phyloP scores from a whole-genome alignment of 2,888 invertebrate genomes.

The Troides aeacus region DNA sequence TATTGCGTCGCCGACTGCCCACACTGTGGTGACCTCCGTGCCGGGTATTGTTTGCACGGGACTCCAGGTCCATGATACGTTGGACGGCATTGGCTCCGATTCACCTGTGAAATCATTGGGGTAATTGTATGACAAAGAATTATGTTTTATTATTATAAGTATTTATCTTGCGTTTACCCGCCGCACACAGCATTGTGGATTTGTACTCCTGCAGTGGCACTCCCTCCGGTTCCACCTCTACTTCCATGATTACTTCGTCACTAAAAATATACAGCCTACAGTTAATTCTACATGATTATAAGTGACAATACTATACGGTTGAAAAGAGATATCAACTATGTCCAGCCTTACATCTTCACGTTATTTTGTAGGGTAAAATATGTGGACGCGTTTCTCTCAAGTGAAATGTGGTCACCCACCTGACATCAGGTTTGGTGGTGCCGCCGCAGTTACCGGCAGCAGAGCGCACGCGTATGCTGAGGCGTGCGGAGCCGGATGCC shows the following conservation, averaged over 20 bases:
- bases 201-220: constrained; percentile 82
- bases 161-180: constrained; percentile 60
- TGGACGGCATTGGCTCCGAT: constrained; percentile 36
- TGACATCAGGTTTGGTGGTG: constrained; percentile 4
- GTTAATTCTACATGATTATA: too few relatives aligned
- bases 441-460: constrained; percentile 40
- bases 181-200: constrained; percentile 84
- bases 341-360: too few relatives aligned
- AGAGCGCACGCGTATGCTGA: constrained; percentile 42
- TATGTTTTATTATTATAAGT: too few relatives aligned
- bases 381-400: too few relatives aligned
- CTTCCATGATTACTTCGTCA: constrained; percentile 82
- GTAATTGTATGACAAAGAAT: neutral
- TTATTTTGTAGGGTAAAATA: too few relatives aligned
- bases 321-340: too few relatives aligned
- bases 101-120: constrained; percentile 39
- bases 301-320: too few relatives aligned
- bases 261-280: constrained; percentile 40
- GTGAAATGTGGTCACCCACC: neutral
- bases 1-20: constrained; percentile 82
- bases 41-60: constrained; percentile 73
- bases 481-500: constrained; percentile 39
- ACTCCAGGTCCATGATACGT: constrained; percentile 56
- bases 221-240: constrained; percentile 86
- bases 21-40: constrained; percentile 82